These are phyloP conservation scores for Lagria hirta DNA, from an alignment of 2,888 invertebrate genomes.

Conservation along the genomic window DNA sequence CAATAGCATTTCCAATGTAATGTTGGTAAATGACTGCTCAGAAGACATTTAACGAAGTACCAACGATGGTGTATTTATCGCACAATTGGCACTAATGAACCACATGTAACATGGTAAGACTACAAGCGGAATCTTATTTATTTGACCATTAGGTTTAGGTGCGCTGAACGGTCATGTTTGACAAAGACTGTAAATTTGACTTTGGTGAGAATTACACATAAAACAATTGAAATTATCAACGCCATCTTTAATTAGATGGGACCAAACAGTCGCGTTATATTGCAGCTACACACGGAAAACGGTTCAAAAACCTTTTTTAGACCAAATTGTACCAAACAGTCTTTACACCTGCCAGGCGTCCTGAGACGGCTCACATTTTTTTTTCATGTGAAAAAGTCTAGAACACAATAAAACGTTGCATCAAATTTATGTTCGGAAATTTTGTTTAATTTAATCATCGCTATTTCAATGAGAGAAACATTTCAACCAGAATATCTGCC, in stretches of 20 bases:
- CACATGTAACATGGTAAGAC: constrained; percentile 26
- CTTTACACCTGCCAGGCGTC: too few relatives aligned
- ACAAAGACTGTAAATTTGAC: constrained; percentile 25
- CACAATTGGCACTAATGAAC: constrained; percentile 31
- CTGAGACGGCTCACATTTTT: too few relatives aligned
- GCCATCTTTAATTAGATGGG: background rate
- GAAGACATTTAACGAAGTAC: constrained; percentile 20
- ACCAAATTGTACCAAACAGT: too few relatives aligned
- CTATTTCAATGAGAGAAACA: too few relatives aligned
- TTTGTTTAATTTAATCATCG: too few relatives aligned
- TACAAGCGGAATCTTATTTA: constrained; percentile 29
- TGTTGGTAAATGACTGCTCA: constrained; percentile 21
- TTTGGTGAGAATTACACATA: constrained; percentile 9
- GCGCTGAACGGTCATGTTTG: constrained; percentile 26
- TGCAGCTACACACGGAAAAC: too few relatives aligned
- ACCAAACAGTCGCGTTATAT: too few relatives aligned
- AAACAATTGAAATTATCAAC: constrained; percentile 4
- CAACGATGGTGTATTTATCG: constrained; percentile 29
- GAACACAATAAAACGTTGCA: too few relatives aligned
- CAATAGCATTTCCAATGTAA: constrained; percentile 12
- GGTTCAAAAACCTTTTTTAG: too few relatives aligned
- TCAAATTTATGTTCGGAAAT: too few relatives aligned
- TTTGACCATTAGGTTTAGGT: constrained; percentile 30
- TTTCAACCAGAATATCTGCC: too few relatives aligned
- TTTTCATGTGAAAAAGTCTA: too few relatives aligned